Evolutionary conservation across 1,140 invertebrate genomes (phyloP).

Genomic region (Chrysomallon squamiferum): DNA sequence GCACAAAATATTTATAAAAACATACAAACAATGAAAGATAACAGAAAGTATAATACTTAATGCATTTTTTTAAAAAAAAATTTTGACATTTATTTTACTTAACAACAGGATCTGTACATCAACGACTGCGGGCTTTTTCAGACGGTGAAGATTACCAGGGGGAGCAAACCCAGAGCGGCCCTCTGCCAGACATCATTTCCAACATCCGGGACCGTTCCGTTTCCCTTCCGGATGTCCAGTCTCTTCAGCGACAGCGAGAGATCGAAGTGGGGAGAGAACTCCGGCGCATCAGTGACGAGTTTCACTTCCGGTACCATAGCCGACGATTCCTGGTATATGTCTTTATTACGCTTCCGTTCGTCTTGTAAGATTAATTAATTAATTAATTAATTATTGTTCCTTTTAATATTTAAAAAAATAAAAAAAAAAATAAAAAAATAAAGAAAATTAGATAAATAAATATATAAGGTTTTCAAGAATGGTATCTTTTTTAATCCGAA

Average conservation of each 20-base stretch:
- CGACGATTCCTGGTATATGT: constrained; percentile 2
- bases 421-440: neutral
- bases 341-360: neutral
- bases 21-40: too few relatives aligned
- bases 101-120: too few relatives aligned
- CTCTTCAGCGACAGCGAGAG: constrained; percentile 24
- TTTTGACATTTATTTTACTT: too few relatives aligned
- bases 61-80: too few relatives aligned
- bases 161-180: constrained; percentile 7
- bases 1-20: too few relatives aligned
- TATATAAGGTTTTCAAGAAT: neutral
- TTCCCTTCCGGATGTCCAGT: constrained; percentile 34
- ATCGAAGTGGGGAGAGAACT: constrained; percentile 12
- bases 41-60: too few relatives aligned
- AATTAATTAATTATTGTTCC: neutral
- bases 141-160: constrained; percentile 21
- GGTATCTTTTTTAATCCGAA: neutral
- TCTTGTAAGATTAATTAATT: neutral
- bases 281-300: constrained; percentile 16
- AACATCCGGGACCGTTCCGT: constrained; percentile 26
- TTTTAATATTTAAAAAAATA: neutral
- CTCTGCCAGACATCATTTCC: constrained; percentile 35
- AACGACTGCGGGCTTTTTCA: constrained; percentile 27
- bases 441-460: neutral
- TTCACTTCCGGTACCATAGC: neutral